Evolutionary conservation across 2,113 vertebrate genomes (phyloP).

Genomic region (Melanerpes aurifrons): DNA sequence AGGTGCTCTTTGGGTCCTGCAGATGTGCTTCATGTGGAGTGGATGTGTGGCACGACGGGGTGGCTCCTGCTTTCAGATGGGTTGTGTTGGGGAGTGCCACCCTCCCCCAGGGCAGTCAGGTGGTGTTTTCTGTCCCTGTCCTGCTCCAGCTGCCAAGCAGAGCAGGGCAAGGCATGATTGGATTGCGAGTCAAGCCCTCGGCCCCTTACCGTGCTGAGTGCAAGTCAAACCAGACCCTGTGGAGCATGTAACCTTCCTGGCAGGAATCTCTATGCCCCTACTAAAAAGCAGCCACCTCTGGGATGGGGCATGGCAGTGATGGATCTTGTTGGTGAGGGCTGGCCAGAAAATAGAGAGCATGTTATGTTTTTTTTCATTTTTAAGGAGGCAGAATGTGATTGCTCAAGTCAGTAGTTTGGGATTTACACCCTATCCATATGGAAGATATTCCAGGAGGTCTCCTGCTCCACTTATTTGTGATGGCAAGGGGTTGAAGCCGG

Average conservation of each 20-base stretch:
- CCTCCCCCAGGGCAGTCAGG: not conserved
- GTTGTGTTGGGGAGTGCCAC: not conserved
- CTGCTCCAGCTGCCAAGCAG: not conserved
- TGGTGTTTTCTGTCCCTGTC: not conserved
- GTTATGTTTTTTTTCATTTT: not conserved
- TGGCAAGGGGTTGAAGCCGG: not conserved
- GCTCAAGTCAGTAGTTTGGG: not conserved
- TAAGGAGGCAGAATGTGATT: not conserved
- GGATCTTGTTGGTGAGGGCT: accelerated
- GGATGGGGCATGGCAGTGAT: not conserved
- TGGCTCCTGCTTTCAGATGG: not conserved
- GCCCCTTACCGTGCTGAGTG: not conserved
- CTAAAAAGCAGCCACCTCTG: not conserved
- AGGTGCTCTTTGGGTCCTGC: not conserved
- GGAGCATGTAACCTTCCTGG: not conserved
- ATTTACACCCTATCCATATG: not conserved
- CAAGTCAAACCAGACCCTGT: not conserved
- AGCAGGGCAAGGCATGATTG: not conserved
- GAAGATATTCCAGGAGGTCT: not conserved
- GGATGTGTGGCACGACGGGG: accelerated
- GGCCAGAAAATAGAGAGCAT: not conserved
- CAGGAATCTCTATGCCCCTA: not conserved
- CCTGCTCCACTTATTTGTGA: accelerated
- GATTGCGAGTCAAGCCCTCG: not conserved
- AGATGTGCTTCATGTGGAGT: not conserved